Percentiles rank a stretch among this genome's conserved stretches.
Conservation (phyloP, 64 coral and sea anemone genomes). For the Cladopsammia gracilis region DNA sequence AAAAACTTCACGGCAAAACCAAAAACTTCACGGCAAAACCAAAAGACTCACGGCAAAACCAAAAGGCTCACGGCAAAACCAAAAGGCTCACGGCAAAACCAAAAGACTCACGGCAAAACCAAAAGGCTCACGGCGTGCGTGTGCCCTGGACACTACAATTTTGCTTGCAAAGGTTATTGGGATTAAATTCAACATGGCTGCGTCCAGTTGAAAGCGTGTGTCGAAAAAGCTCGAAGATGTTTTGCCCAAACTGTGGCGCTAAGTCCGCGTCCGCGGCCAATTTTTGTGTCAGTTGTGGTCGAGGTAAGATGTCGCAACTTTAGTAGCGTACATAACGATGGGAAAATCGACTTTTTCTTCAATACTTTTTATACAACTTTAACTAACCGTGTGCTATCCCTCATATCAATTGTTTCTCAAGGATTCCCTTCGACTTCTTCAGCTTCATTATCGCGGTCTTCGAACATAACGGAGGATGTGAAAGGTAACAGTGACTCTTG, state of each 20-base stretch:
- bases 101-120: too few species aligned
- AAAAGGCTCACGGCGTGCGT: too few species aligned
- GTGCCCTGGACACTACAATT: too few species aligned
- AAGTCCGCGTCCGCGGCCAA: background rate
- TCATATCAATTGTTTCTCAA: too few species aligned
- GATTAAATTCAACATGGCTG: background rate
- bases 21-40: too few species aligned
- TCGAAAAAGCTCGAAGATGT: constrained; percentile 37
- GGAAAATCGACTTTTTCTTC: constrained; percentile 10
- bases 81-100: too few species aligned
- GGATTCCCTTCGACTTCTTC: constrained; percentile 17
- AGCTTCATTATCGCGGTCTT: background rate
- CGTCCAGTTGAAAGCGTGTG: too few species aligned
- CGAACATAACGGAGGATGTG: constrained; percentile 13
- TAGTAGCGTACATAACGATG: background rate
- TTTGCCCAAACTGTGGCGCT: constrained; percentile 48
- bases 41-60: too few species aligned
- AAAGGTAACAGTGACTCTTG: constrained; percentile 37
- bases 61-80: too few species aligned
- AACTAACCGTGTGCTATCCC: constrained; percentile 1
- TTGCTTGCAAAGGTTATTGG: too few species aligned
- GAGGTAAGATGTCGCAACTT: constrained; percentile 8
- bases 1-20: too few species aligned
- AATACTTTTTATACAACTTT: background rate
- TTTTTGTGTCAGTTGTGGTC: constrained; percentile 44